Percentiles rank a stretch among this genome's conserved stretches.
These are phyloP conservation scores for Pygmarrhopalites habei DNA, from an alignment of 1,140 invertebrate genomes.

Conservation along the genomic window DNA sequence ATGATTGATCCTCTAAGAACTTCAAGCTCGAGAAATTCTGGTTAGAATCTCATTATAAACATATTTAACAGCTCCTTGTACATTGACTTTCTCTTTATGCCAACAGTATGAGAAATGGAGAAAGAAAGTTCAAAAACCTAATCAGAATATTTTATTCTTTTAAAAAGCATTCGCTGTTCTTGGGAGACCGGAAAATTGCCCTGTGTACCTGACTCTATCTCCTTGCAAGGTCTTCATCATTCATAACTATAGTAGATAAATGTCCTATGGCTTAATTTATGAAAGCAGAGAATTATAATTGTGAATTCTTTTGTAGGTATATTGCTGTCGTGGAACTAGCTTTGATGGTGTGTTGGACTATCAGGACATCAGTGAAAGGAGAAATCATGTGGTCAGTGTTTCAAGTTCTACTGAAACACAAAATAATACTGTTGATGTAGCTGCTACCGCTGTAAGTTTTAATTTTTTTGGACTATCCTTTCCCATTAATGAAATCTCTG, in stretches of 20 bases:
- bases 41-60: no score
- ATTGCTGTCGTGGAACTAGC: constrained; percentile 26
- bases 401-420: neutral
- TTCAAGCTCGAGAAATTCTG: no score
- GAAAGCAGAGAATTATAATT: constrained; percentile 6
- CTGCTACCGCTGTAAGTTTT: constrained; percentile 16
- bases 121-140: no score
- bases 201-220: constrained; percentile 20
- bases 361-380: constrained; percentile 18
- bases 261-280: no score
- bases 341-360: constrained; percentile 18
- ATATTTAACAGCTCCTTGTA: no score
- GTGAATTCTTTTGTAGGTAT: constrained; percentile 22
- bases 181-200: constrained; percentile 27
- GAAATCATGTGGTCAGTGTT: constrained; percentile 12
- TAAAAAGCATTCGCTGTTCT: constrained; percentile 19
- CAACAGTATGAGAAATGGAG: no score
- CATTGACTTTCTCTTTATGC: no score
- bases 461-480: neutral
- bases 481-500: neutral
- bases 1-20: no score
- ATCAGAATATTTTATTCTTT: no score
- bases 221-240: constrained; percentile 25
- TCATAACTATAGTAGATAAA: no score
- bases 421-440: constrained; percentile 23